phyloP scores from a whole-genome alignment of 2,888 invertebrate genomes.

The Sphaerophoria rueppellii region DNA sequence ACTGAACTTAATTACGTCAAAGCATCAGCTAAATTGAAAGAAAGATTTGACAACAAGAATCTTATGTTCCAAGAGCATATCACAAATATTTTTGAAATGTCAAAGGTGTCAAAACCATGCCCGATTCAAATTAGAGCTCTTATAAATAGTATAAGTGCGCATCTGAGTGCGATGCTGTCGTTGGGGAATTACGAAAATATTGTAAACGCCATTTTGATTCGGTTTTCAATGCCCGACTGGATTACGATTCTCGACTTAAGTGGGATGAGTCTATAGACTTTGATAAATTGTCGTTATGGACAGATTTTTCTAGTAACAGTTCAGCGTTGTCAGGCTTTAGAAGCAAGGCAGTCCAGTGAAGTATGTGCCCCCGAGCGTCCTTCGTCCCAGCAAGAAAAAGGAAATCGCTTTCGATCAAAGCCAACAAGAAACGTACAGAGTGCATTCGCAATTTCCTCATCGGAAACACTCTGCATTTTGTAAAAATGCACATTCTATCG shows the following conservation, averaged over 20 bases:
- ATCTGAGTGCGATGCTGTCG: conserved; percentile 18
- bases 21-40: conserved; percentile 5
- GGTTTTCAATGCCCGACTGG: conserved; percentile 21
- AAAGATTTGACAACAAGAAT: too few relatives aligned
- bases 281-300: not conserved
- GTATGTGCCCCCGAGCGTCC: too few relatives aligned
- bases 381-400: too few relatives aligned
- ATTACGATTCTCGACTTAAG: not conserved
- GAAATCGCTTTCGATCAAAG: too few relatives aligned
- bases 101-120: too few relatives aligned
- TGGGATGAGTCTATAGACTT: conserved; percentile 4
- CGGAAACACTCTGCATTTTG: too few relatives aligned
- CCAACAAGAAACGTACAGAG: too few relatives aligned
- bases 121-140: not conserved
- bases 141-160: conserved; percentile 28
- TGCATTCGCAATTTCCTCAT: too few relatives aligned
- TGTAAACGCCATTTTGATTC: conserved; percentile 12
- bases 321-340: conserved; percentile 14
- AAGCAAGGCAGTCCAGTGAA: not conserved
- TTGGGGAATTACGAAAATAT: conserved; percentile 33
- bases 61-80: too few relatives aligned
- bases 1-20: not conserved
- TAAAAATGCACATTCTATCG: not conserved
- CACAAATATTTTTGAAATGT: too few relatives aligned
- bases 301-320: not conserved